Evolutionary conservation across 2,113 vertebrate species (phyloP).

Genomic region (Oxyruncus cristatus): DNA sequence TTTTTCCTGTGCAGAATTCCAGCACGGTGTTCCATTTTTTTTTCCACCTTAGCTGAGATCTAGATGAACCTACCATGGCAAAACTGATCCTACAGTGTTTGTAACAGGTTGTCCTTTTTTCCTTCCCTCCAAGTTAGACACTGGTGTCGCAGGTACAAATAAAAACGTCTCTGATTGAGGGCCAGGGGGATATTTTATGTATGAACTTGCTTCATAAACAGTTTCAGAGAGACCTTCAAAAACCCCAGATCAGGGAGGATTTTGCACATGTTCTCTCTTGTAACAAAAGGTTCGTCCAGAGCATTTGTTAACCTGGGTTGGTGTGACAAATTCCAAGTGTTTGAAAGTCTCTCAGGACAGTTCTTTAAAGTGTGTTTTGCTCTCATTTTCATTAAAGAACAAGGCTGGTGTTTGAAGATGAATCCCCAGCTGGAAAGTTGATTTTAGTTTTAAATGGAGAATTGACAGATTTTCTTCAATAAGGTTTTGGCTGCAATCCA

Average conservation of each 20-base stretch:
- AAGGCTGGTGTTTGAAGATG: conserved; percentile 30
- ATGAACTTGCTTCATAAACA: neutral
- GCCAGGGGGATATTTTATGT: neutral
- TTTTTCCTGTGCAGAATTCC: neutral
- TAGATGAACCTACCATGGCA: neutral
- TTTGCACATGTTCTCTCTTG: neutral
- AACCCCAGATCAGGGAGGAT: neutral
- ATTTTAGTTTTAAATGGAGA: conserved; percentile 46
- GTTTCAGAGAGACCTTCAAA: neutral
- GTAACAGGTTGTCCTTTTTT: neutral
- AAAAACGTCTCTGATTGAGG: neutral
- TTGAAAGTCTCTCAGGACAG: conserved; percentile 31
- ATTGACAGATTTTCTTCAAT: conserved; percentile 22
- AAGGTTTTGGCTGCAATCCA: conserved; percentile 20
- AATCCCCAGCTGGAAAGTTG: conserved; percentile 36
- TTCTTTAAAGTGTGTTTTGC: conserved; percentile 38
- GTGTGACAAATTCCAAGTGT: conserved; percentile 16
- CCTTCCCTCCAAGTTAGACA: neutral
- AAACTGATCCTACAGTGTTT: neutral
- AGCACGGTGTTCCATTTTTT: neutral
- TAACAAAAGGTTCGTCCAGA: neutral
- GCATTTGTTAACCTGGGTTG: neutral
- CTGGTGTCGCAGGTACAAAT: neutral
- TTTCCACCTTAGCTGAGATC: neutral
- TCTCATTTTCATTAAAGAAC: conserved; percentile 17